Evolutionary conservation across 2,888 invertebrate species (phyloP), one percentile per base, ranked within the genome.

Genomic region (Diploptera punctata): DNA sequence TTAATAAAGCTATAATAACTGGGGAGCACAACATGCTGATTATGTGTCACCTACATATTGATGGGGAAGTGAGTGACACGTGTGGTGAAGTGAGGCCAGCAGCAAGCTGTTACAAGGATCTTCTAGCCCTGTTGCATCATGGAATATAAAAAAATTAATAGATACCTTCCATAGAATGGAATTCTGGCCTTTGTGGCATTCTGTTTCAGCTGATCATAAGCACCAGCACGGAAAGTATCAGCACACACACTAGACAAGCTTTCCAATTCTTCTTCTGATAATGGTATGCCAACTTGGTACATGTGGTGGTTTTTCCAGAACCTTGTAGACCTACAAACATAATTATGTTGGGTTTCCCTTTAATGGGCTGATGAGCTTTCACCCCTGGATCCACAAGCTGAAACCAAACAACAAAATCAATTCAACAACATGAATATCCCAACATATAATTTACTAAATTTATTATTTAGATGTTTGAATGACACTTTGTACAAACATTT

Each of bases 301-400:
- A 99, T 1, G 99, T 98, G 26, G 99, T 99, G 0, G 99, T 99
- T 87, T 99, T 99, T 77, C 99, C 99, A 72, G 98, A 98, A 75
- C 99, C 99, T 86, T 99, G 99, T 13, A 99, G 89, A 80, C 99
- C 99, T 69, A 99, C 99, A 87, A 99, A 99, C 99, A 99, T 99
- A 78, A 99, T 94, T 21, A 99, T 88, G 84, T 99, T 99, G 57
- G 94, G 91, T 80, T 92, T 92, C 67, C 97, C 99, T 85, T 99
- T 99, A 0, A 93, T 86, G 57, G 99, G 99, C 80, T 95, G 94
- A 86, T 94, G 98, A 3, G 98, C 95, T 82, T 98, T 98, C 0
- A 98, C 98, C 74, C 95, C 97, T 24, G 99, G 99, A 85, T 99
- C 99, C 67, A 99, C 97, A 71, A 98, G 87, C 93, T 94, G 82